Evolutionary conservation across 2,888 invertebrate genomes (phyloP).

Genomic region (Galerucella calmariensis): DNA sequence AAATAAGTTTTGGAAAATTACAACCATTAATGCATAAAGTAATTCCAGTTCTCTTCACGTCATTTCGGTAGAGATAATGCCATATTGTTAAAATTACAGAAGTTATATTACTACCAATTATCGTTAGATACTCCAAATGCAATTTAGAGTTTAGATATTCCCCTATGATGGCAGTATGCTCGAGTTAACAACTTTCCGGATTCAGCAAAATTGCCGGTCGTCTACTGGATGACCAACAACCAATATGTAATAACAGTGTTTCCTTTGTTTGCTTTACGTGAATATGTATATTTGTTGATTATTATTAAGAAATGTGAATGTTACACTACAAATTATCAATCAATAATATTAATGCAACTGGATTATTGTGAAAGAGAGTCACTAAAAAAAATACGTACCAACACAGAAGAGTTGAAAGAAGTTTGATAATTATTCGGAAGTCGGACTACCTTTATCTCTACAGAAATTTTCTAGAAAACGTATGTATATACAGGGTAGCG

Average conservation of each 20-base stretch:
- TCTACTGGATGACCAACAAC: conserved; percentile 33
- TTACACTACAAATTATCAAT: no score
- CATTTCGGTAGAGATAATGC: conserved; percentile 39
- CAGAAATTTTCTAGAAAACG: no score
- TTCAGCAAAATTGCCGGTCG: conserved; percentile 41
- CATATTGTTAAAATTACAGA: conserved; percentile 44
- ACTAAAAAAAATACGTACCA: no score
- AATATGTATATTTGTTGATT: no score
- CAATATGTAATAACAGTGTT: conserved; percentile 42
- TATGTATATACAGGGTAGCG: no score
- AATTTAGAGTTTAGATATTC: conserved; percentile 46
- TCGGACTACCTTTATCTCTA: no score
- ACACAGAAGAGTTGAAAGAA: no score
- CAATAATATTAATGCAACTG: no score
- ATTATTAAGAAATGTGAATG: no score
- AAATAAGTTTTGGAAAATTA: neutral
- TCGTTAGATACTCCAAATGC: conserved; percentile 43
- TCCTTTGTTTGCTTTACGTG: conserved; percentile 10
- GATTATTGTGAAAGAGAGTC: no score
- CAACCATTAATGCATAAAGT: conserved; percentile 13
- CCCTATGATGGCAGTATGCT: conserved; percentile 19
- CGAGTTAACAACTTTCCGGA: conserved; percentile 29
- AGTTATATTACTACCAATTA: conserved; percentile 47
- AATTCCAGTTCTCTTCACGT: conserved; percentile 27
- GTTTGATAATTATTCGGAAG: no score